Conservation (phyloP, 2,797 vertebrate species). For the Hozukius guyotensis region DNA sequence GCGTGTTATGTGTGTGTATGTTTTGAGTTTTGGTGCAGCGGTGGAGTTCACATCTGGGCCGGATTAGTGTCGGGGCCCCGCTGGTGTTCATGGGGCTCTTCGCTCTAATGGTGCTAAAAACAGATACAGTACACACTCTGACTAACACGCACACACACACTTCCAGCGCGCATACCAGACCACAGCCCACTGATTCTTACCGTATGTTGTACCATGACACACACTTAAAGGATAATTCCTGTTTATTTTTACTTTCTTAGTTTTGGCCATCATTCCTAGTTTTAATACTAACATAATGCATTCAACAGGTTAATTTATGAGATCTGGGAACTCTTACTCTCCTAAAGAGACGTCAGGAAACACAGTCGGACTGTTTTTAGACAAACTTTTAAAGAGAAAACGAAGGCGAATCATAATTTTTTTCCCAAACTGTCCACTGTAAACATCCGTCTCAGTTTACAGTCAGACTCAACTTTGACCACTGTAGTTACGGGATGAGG, state of each 20-base stretch:
- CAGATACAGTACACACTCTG: slow-evolving; percentile 49
- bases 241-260: slow-evolving; percentile 14
- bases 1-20: slow-evolving; percentile 19
- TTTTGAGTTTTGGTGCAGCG: slow-evolving; percentile 45
- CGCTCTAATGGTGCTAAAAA: slow-evolving; percentile 73
- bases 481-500: background rate
- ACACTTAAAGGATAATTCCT: slow-evolving; percentile 37
- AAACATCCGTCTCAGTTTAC: background rate
- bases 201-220: slow-evolving; percentile 41
- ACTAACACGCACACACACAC: background rate
- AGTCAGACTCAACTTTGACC: slow-evolving; percentile 2
- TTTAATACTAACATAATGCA: background rate
- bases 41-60: slow-evolving; percentile 76
- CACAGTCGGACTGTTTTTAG: background rate
- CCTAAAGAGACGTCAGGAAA: slow-evolving; percentile 12
- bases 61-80: slow-evolving; percentile 68
- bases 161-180: background rate
- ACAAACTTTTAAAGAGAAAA: background rate
- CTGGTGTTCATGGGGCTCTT: slow-evolving; percentile 69
- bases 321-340: background rate
- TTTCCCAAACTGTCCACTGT: background rate
- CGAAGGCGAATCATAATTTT: background rate
- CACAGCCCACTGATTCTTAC: slow-evolving; percentile 40
- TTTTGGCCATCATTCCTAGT: background rate
- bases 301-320: background rate